Base-by-base conservation (phyloP, 1,140 invertebrate species). In the Macrotrachela quadricornifera region DNA sequence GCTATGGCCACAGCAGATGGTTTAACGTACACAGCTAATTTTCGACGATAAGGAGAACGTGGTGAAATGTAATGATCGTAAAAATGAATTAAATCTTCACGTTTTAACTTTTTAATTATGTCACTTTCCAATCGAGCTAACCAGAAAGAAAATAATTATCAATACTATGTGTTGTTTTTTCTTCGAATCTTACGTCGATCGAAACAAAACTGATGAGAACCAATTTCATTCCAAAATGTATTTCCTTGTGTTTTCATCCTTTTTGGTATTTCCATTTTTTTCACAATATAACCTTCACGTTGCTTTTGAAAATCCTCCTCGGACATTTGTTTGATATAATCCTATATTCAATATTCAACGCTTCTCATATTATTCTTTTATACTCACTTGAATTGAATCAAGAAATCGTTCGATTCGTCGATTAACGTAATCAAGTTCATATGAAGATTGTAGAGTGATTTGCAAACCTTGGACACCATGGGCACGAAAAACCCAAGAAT, bases 241-340 rank as follows among this genome's bases (percentile, higher is more conserved):
- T 70, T 67, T 15, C 80, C 79, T 52, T 80, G 76, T 41, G 71
- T 69, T 37, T 69, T 67, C 59, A 95, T 68, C 56, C 79, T 81
- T 73, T 95, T 95, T 0, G 90, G 86, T 61, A 85, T 84, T 65
- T 95, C 87, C 37, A 91, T 66, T 45, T 80, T 75, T 59, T 80
- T 77, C 0, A 79, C 77, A 11, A 79, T 78, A 42, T 94, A 64
- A 3, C 87, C 80, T 40, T 80, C 75, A 37, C 85, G 78, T 64
- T 94, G 82, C 50, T 78, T 77, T 38, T 79, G 62, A 64, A 91
- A 94, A 62, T 88, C 83, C 59, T 84, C 81, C 3, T 81, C 76
- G 0, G 73, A 64, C 79, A 94, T 83, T 0, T 79, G 72, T 56
- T 72, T 69, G 47, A 92, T 64, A 45, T 76, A 71, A 49, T 78